These are phyloP conservation scores for Gila robusta DNA, from an alignment of 2,797 vertebrate species.

Conservation along the genomic window DNA sequence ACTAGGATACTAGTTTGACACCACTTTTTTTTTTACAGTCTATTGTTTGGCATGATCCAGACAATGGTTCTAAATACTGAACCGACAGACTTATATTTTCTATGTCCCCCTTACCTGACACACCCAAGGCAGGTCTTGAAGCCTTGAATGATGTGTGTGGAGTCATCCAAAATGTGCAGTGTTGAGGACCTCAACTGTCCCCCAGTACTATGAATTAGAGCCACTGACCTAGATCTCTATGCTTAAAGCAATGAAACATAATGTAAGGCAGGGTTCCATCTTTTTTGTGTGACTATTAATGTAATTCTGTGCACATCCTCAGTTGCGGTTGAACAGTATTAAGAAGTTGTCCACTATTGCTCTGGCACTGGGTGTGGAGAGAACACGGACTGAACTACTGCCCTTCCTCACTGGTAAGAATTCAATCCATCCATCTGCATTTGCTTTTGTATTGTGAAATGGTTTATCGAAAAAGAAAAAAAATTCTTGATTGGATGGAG, in stretches of 20 bases:
- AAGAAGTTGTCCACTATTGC: slow-evolving; percentile 90
- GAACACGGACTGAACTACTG: slow-evolving; percentile 86
- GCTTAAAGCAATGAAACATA: background rate
- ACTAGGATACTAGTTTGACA: background rate
- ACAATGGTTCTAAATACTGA: background rate
- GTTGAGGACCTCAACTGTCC: background rate
- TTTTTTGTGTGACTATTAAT: background rate
- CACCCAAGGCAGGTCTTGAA: slow-evolving; percentile 6
- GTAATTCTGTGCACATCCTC: slow-evolving; percentile 11
- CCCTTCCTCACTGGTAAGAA: slow-evolving; percentile 87
- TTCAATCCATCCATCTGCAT: background rate
- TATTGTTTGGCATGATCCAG: background rate
- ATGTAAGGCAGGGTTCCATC: background rate
- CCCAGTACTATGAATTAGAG: background rate
- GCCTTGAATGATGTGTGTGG: no score
- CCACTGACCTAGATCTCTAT: background rate
- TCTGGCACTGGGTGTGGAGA: slow-evolving; percentile 86
- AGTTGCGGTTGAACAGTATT: slow-evolving; percentile 88
- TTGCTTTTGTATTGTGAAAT: background rate
- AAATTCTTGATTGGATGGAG: background rate
- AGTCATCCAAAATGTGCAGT: background rate
- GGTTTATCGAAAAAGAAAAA: background rate
- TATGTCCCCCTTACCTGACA: background rate
- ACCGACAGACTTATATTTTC: background rate
- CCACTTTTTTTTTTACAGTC: no score